Evolutionary conservation across 2,113 vertebrate genomes (phyloP).

Genomic region (Otus sunia): DNA sequence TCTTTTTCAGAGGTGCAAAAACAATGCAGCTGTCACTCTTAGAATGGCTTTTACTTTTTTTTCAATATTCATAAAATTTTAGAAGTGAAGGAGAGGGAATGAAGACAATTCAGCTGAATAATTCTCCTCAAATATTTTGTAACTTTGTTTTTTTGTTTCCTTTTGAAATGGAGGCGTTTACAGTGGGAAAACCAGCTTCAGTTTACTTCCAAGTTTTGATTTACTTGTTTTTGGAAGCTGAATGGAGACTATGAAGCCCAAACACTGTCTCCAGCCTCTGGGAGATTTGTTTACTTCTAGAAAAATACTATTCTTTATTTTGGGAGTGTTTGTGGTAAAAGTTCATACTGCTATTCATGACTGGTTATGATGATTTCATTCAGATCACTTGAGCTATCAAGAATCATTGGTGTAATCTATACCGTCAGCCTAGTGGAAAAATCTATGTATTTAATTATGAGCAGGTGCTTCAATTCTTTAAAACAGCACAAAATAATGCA

Average conservation of each 20-base stretch:
- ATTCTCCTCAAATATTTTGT: constrained; percentile 12
- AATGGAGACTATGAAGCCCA: background rate
- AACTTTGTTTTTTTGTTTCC: background rate
- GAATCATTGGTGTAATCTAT: background rate
- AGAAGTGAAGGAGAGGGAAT: background rate
- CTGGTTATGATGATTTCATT: background rate
- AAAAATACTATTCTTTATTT: background rate
- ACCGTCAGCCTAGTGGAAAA: background rate
- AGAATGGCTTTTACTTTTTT: constrained; percentile 41
- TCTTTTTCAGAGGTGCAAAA: constrained; percentile 55
- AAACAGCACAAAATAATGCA: background rate
- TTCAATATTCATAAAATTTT: background rate
- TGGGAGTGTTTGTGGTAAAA: background rate
- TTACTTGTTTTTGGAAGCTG: background rate
- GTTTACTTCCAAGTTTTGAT: background rate
- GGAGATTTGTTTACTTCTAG: background rate
- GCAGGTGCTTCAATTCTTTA: background rate
- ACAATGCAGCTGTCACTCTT: constrained; percentile 52
- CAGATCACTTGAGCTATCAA: background rate
- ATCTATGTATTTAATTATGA: background rate
- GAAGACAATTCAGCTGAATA: constrained; percentile 33
- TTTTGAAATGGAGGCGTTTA: background rate
- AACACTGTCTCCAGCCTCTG: background rate
- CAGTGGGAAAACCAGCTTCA: background rate
- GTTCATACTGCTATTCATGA: background rate